A percentile compares a stretch with the other conserved stretches of the same genome.
Evolutionary conservation across 1,140 invertebrate genomes (phyloP).

Genomic region (Drosophila bocki): DNA sequence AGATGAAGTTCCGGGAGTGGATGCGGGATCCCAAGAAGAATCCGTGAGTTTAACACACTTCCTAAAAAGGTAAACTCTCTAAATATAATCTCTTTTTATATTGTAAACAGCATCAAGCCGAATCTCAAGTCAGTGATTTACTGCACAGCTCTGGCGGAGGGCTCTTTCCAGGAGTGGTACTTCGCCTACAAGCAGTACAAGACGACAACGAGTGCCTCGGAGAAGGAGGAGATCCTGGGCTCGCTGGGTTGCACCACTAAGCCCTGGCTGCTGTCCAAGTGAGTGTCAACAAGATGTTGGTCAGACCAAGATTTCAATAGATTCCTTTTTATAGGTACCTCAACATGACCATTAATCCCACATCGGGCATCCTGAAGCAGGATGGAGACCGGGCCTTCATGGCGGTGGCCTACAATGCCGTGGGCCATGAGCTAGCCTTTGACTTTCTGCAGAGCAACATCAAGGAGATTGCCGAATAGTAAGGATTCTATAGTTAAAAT

Average conservation of each 20-base stretch:
- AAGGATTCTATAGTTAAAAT: constrained; percentile 59
- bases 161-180: constrained; percentile 86
- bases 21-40: constrained; percentile 72
- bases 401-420: constrained; percentile 79
- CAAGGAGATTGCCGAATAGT: constrained; percentile 85
- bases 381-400: constrained; percentile 86
- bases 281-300: constrained; percentile 39
- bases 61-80: background rate
- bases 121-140: constrained; percentile 86
- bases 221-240: constrained; percentile 87
- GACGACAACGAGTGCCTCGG: constrained; percentile 86
- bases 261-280: constrained; percentile 85
- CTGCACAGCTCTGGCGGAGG: constrained; percentile 86
- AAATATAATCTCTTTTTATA: background rate
- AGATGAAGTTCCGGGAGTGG: constrained; percentile 85
- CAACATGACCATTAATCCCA: constrained; percentile 84
- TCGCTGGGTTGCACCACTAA: constrained; percentile 87
- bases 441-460: constrained; percentile 86
- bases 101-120: constrained; percentile 82
- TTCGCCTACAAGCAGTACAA: constrained; percentile 87
- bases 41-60: constrained; percentile 59
- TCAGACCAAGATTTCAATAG: background rate
- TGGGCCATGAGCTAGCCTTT: constrained; percentile 86
- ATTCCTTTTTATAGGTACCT: constrained; percentile 81
- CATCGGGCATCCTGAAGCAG: constrained; percentile 86